A percentile compares a stretch with the other conserved stretches of the same genome.
Evolutionary conservation across 2,888 invertebrate species (phyloP).

Genomic region (Caenorhabditis wallacei): DNA sequence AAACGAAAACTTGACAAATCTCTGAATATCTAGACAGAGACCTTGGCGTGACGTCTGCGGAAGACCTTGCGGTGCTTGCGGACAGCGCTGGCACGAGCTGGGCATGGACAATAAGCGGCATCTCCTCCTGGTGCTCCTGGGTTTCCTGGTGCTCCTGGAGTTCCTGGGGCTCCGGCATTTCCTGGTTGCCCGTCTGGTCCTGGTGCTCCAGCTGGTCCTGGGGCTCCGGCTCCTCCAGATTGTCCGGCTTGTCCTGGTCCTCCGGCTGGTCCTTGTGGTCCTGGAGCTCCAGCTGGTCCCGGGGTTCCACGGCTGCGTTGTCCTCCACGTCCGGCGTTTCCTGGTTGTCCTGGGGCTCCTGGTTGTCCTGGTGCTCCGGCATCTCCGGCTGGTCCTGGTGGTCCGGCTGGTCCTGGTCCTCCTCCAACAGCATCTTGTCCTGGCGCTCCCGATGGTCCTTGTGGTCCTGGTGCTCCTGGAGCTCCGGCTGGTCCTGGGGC

Average conservation of each 20-base stretch:
- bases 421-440: slow-evolving; percentile 65
- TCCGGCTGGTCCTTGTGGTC: slow-evolving; percentile 69
- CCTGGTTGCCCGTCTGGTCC: slow-evolving; percentile 67
- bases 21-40: slow-evolving; percentile 36
- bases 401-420: slow-evolving; percentile 69
- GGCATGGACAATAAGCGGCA: slow-evolving; percentile 68
- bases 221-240: slow-evolving; percentile 57
- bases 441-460: slow-evolving; percentile 69
- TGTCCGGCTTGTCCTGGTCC: slow-evolving; percentile 68
- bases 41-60: slow-evolving; percentile 63
- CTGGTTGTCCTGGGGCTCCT: slow-evolving; percentile 66
- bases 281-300: slow-evolving; percentile 68
- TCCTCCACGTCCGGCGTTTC: slow-evolving; percentile 52
- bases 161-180: slow-evolving; percentile 56
- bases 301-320: slow-evolving; percentile 64
- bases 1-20: background rate
- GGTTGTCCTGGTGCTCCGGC: slow-evolving; percentile 70
- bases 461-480: slow-evolving; percentile 65
- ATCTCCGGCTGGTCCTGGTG: slow-evolving; percentile 69
- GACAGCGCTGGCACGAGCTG: slow-evolving; percentile 51
- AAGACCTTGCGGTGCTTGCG: slow-evolving; percentile 62
- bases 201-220: slow-evolving; percentile 61
- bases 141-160: slow-evolving; percentile 65
- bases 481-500: slow-evolving; percentile 66
- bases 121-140: slow-evolving; percentile 68